Percentiles rank a stretch among this genome's conserved stretches.
These are phyloP conservation scores for Aeoliscus strigatus DNA, from an alignment of 2,797 vertebrate genomes.

Conservation along the genomic window DNA sequence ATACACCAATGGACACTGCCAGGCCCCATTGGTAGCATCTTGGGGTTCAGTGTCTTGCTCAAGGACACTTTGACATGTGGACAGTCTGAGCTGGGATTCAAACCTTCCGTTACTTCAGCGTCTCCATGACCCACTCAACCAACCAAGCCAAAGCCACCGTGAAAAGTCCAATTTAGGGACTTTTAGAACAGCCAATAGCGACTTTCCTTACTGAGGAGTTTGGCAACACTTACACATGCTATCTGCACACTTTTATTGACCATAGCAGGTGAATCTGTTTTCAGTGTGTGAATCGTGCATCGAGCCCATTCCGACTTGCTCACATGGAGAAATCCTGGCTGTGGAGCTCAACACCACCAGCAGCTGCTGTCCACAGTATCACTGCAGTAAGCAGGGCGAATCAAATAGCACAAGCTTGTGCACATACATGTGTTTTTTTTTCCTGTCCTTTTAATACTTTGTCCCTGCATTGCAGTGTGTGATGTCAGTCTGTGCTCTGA, in stretches of 20 bases:
- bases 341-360: conserved; percentile 85
- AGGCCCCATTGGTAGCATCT: no score
- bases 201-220: no score
- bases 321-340: conserved; percentile 86
- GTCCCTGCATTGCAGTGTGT: conserved; percentile 77
- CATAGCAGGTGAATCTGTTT: conserved; percentile 21
- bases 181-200: no score
- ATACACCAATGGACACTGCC: no score
- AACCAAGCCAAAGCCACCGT: no score
- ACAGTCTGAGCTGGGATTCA: no score
- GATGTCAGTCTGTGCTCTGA: conserved; percentile 84
- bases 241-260: conserved; percentile 8
- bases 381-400: conserved; percentile 79
- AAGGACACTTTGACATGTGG: no score
- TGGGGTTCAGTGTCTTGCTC: no score
- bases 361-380: conserved; percentile 90
- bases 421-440: background rate
- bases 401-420: background rate
- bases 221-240: no score
- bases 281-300: conserved; percentile 92
- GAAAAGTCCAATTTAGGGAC: no score
- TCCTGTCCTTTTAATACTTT: conserved; percentile 9
- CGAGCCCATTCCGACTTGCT: conserved; percentile 83
- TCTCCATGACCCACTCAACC: no score
- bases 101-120: no score